Evolutionary conservation across 2,113 vertebrate species (phyloP).

Genomic region (Pachycephala philippinensis): DNA sequence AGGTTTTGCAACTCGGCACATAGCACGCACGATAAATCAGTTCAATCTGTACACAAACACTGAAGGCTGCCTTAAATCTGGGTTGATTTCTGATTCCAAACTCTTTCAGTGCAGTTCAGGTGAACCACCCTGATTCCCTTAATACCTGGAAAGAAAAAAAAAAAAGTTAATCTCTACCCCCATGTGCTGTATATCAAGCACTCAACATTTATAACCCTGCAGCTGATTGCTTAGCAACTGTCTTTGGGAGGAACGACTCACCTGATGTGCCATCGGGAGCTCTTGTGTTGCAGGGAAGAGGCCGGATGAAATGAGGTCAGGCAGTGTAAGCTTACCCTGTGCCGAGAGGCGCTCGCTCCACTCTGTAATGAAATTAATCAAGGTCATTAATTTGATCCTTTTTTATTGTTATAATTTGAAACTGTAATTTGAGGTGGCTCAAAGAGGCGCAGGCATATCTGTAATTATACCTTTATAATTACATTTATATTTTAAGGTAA

Average conservation of each 20-base stretch:
- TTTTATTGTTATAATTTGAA: slow-evolving; percentile 30
- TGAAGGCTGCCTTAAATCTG: background rate
- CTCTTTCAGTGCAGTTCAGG: background rate
- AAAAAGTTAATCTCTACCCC: background rate
- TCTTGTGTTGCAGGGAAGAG: background rate
- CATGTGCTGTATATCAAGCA: background rate
- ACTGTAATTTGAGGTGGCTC: slow-evolving; percentile 23
- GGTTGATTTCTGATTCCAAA: background rate
- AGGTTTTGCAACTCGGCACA: slow-evolving; percentile 22
- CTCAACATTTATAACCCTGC: slow-evolving; percentile 15
- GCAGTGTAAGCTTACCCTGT: background rate
- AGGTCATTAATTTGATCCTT: slow-evolving; percentile 14
- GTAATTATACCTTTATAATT: slow-evolving; percentile 46
- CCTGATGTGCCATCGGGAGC: background rate
- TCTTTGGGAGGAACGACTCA: slow-evolving; percentile 8
- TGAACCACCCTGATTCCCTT: background rate
- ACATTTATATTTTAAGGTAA: slow-evolving; percentile 37
- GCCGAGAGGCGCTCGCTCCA: rapidly evolving
- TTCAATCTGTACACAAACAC: background rate
- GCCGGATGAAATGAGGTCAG: slow-evolving; percentile 6
- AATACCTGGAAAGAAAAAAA: background rate
- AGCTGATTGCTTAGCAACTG: slow-evolving; percentile 37
- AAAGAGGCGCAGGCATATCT: background rate
- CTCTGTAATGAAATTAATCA: slow-evolving; percentile 34
- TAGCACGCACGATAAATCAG: background rate